Conservation (phyloP, 1,140 invertebrate species). For the Samia ricini region DNA sequence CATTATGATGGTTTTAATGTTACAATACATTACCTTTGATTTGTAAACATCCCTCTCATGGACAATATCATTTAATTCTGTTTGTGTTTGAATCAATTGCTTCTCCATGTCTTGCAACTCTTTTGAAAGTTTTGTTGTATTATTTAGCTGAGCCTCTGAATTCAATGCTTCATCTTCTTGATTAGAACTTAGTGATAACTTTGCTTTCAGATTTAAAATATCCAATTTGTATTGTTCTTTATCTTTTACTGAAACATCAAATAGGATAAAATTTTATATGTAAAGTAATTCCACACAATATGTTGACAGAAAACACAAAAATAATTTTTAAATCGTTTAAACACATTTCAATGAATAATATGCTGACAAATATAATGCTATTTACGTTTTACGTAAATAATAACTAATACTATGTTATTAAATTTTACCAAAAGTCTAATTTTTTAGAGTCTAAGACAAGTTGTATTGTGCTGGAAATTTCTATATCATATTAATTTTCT, state of each 20-base stretch:
- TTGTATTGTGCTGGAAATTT: too few species aligned
- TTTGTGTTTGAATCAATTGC: constrained; percentile 41
- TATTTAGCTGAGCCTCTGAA: constrained; percentile 24
- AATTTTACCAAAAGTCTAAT: too few species aligned
- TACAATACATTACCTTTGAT: constrained; percentile 41
- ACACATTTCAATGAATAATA: too few species aligned
- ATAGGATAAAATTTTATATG: background rate
- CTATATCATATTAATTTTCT: too few species aligned
- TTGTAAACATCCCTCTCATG: constrained; percentile 58
- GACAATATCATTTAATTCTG: constrained; percentile 48
- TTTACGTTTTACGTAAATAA: too few species aligned
- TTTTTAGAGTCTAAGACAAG: too few species aligned
- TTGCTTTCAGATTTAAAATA: constrained; percentile 55
- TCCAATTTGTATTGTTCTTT: constrained; percentile 65
- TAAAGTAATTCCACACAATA: too few species aligned
- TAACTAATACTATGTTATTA: too few species aligned
- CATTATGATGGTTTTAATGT: background rate
- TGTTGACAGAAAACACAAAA: too few species aligned
- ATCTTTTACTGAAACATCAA: constrained; percentile 46
- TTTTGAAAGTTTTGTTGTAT: constrained; percentile 34
- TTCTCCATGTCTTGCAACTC: constrained; percentile 55
- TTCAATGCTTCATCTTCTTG: constrained; percentile 34
- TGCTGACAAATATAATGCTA: too few species aligned
- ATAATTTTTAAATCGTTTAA: too few species aligned
- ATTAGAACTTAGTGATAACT: constrained; percentile 52